Evolutionary conservation across 2,797 vertebrate genomes (phyloP).

Genomic region (Allobates femoralis): DNA sequence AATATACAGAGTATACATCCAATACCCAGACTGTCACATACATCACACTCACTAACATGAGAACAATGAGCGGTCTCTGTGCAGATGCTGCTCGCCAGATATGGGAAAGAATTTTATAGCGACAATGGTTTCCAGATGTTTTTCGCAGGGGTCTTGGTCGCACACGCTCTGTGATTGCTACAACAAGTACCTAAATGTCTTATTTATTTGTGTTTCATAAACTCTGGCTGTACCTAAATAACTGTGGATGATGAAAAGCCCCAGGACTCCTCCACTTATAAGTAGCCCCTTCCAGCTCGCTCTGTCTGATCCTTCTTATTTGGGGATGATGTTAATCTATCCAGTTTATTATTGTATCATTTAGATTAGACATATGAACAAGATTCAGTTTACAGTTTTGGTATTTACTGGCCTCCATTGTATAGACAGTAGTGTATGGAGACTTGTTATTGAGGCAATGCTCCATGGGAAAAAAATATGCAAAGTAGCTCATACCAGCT

Average conservation of each 20-base stretch:
- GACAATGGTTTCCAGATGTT: conserved; percentile 55
- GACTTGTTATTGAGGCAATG: no score
- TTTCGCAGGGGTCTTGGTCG: conserved; percentile 9
- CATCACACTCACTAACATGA: background rate
- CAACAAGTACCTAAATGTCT: conserved; percentile 23
- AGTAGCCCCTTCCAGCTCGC: background rate
- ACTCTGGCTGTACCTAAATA: conserved; percentile 32
- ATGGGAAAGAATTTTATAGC: conserved; percentile 43
- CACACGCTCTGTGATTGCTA: conserved; percentile 46
- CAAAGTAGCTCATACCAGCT: no score
- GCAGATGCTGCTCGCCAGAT: conserved; percentile 44
- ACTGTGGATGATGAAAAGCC: conserved; percentile 33
- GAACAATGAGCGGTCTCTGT: conserved; percentile 23
- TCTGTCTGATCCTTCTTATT: background rate
- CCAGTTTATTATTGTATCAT: background rate
- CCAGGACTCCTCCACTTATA: background rate
- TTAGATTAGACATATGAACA: background rate
- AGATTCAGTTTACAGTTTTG: background rate
- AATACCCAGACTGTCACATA: background rate
- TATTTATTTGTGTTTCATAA: conserved; percentile 47
- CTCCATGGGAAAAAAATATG: no score
- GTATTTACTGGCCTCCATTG: no score
- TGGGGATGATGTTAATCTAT: background rate
- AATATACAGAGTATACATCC: no score
- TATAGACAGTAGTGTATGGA: no score